phyloP scores from a whole-genome alignment of 2,888 invertebrate genomes.

The Zonitis immaculata region DNA sequence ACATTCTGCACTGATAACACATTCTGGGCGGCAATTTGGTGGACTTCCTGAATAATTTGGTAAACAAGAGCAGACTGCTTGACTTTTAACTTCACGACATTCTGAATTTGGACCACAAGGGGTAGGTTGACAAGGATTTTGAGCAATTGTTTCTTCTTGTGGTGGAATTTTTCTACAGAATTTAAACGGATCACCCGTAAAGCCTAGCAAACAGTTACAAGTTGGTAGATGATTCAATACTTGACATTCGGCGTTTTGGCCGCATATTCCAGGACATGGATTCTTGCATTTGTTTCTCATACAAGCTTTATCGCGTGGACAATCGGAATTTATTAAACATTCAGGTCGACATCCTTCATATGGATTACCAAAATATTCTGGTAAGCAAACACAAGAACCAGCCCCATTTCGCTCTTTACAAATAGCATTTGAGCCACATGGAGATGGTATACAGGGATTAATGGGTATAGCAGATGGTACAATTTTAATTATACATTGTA shows the following conservation, averaged over 20 bases:
- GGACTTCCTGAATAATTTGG: slow-evolving; percentile 64
- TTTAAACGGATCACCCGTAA: slow-evolving; percentile 57
- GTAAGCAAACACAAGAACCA: slow-evolving; percentile 64
- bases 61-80: slow-evolving; percentile 66
- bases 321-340: slow-evolving; percentile 68
- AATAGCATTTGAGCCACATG: slow-evolving; percentile 66
- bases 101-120: slow-evolving; percentile 64
- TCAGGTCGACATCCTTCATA: slow-evolving; percentile 74
- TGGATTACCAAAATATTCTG: slow-evolving; percentile 72
- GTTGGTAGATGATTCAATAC: slow-evolving; percentile 67
- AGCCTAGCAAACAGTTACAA: slow-evolving; percentile 62
- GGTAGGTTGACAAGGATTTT: slow-evolving; percentile 62
- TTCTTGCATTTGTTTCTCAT: slow-evolving; percentile 70
- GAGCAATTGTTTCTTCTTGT: slow-evolving; percentile 39
- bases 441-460: slow-evolving; percentile 59
- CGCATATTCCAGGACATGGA: slow-evolving; percentile 77
- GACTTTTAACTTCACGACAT: slow-evolving; percentile 58
- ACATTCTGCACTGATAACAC: slow-evolving; percentile 69
- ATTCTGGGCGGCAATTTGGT: slow-evolving; percentile 70
- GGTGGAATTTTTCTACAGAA: slow-evolving; percentile 37
- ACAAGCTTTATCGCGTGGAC: slow-evolving; percentile 67
- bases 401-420: slow-evolving; percentile 60
- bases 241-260: slow-evolving; percentile 69
- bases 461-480: slow-evolving; percentile 31
- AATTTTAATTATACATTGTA: slow-evolving; percentile 26